These are phyloP conservation scores for Xerus rutilus DNA, from an alignment of 2,797 vertebrate genomes.

Conservation along the genomic window DNA sequence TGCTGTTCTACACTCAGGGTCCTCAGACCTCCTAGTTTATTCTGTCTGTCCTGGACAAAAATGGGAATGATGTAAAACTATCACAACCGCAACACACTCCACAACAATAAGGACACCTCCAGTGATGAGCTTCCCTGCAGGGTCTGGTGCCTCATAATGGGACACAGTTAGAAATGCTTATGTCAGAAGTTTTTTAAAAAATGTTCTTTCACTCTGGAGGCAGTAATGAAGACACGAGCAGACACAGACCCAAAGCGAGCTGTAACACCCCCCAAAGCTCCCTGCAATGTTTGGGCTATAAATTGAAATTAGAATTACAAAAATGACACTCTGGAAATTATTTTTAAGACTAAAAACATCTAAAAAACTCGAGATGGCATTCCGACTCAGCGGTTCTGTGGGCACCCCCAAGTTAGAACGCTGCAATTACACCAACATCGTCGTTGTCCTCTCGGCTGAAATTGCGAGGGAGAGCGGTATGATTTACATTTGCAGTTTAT, in stretches of 20 bases:
- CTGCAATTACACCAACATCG: slow-evolving; percentile 53
- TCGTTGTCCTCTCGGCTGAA: slow-evolving; percentile 66
- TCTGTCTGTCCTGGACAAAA: not conserved
- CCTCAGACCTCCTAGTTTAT: not conserved
- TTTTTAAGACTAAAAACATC: slow-evolving; percentile 73
- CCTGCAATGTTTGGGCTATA: slow-evolving; percentile 61
- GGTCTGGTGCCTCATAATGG: not conserved
- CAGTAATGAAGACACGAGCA: slow-evolving; percentile 69
- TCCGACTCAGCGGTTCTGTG: slow-evolving; percentile 5
- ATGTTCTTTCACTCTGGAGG: slow-evolving; percentile 32
- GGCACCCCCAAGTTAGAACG: slow-evolving; percentile 1
- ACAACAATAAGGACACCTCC: not conserved
- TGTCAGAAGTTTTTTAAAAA: slow-evolving; percentile 29
- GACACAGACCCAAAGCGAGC: slow-evolving; percentile 68
- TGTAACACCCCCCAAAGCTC: slow-evolving; percentile 49
- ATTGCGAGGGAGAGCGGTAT: slow-evolving; percentile 58
- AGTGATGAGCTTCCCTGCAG: not conserved
- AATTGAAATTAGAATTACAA: slow-evolving; percentile 78
- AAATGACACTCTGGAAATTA: slow-evolving; percentile 77
- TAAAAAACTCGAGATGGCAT: slow-evolving; percentile 58
- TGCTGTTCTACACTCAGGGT: not conserved
- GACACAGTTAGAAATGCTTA: slow-evolving; percentile 61
- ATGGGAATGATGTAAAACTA: not conserved
- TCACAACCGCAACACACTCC: too few relatives aligned
- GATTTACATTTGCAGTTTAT: slow-evolving; percentile 84